These are phyloP conservation scores for Lissocephala sabroskyi DNA, from an alignment of 2,888 invertebrate species.

Conservation along the genomic window DNA sequence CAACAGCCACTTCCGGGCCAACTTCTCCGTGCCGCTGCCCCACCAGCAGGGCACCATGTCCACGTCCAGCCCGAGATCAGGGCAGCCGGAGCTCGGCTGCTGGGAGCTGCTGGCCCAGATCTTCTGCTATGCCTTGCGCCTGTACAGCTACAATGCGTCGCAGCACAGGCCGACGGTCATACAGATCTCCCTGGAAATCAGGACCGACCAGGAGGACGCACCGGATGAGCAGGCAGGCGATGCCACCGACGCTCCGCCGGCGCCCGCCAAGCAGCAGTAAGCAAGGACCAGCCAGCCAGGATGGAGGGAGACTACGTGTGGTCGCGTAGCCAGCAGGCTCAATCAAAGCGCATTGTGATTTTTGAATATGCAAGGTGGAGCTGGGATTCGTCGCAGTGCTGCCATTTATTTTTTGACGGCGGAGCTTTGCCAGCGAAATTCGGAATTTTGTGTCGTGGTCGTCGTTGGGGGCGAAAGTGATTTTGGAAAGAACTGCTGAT, in stretches of 20 bases:
- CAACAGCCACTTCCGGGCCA: conserved; percentile 53
- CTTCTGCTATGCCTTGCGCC: conserved; percentile 68
- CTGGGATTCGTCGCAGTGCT: not conserved
- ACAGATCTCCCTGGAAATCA: conserved; percentile 66
- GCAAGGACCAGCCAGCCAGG: too few species aligned
- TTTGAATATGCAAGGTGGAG: conserved; percentile 23
- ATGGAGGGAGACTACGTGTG: too few species aligned
- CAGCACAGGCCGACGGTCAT: conserved; percentile 59
- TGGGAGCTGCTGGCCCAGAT: conserved; percentile 69
- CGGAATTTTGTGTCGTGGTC: conserved; percentile 41
- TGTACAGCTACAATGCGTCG: conserved; percentile 60
- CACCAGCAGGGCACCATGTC: conserved; percentile 49
- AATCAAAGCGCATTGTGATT: conserved; percentile 72
- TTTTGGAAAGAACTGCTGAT: conserved; percentile 19
- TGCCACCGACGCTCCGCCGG: conserved; percentile 14
- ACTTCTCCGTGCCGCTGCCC: conserved; percentile 64
- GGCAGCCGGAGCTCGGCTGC: conserved; percentile 54
- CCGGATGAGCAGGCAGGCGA: too few species aligned
- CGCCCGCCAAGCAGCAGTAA: conserved; percentile 1
- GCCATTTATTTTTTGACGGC: not conserved
- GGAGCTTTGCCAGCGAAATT: conserved; percentile 28
- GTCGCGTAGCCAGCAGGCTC: conserved; percentile 52
- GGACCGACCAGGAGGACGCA: too few species aligned
- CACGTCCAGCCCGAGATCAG: conserved; percentile 24
- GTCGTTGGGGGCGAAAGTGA: conserved; percentile 58